These are phyloP conservation scores for Magallana angulata DNA, from an alignment of 1,140 invertebrate genomes.

Conservation along the genomic window DNA sequence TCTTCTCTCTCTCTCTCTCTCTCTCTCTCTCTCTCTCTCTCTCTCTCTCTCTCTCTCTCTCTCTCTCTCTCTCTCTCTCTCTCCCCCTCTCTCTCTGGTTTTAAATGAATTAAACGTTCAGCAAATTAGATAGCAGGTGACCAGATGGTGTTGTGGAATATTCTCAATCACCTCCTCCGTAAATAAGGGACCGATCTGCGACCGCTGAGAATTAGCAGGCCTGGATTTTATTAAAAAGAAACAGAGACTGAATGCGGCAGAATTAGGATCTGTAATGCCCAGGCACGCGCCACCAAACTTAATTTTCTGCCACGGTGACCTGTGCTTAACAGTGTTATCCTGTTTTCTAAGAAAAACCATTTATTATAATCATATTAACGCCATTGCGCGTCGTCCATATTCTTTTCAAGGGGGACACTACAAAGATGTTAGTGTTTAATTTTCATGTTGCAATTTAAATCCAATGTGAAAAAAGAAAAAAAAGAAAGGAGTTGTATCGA, in stretches of 20 bases:
- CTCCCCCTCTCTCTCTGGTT: not conserved
- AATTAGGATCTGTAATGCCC: conserved; percentile 19
- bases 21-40: too few species aligned
- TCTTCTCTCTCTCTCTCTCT: too few species aligned
- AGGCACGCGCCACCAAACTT: conserved; percentile 22
- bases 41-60: conserved; percentile 3
- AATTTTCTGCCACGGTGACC: conserved; percentile 27
- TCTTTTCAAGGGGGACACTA: conserved; percentile 1
- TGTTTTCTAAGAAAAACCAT: conserved; percentile 7
- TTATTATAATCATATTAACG: conserved; percentile 11
- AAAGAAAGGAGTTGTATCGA: too few species aligned
- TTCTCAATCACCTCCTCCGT: not conserved
- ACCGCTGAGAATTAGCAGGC: not conserved
- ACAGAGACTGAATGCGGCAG: not conserved
- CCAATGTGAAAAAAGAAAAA: too few species aligned
- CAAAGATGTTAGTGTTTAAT: not conserved
- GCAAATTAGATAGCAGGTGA: conserved; percentile 11
- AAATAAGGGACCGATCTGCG: not conserved
- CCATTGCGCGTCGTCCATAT: not conserved
- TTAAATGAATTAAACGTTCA: not conserved
- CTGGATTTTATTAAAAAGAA: conserved; percentile 16
- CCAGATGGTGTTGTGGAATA: conserved; percentile 11
- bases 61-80: not conserved
- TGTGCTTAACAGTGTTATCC: conserved; percentile 7
- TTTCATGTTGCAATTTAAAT: too few species aligned